Evolutionary conservation across 2,113 vertebrate genomes (phyloP), one percentile per base, ranked within the genome.

Genomic region (Cygnus atratus): DNA sequence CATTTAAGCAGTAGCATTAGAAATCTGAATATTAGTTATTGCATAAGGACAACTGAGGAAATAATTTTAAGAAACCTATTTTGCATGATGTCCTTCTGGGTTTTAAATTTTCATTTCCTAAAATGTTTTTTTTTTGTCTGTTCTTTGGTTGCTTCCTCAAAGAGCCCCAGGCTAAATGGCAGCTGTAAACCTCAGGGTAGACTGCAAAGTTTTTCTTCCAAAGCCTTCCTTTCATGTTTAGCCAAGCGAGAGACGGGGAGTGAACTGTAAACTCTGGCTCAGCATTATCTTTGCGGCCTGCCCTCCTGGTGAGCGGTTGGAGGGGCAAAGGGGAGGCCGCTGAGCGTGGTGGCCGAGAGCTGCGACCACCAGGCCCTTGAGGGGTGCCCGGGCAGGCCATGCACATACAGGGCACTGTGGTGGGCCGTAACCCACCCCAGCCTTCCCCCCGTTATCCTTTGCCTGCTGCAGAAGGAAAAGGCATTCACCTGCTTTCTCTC

Each of bases 191-290:
- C 84, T 92, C 74, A 86, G 92, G 94, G 78, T 94, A 96, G 92
- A 50, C 95, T 95, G 95, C 84, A 43, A 68, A 93, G 72, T 63
- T 90, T 95, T 94, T 83, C 87, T 95, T 90, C 95, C 83, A 90
- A 95, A 97, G 76, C 95, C 73, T 96, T 88, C 57, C 92, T 98
- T 98, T 98, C 97, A 97, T 97, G 96, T 97, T 95, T 92, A 97
- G 97, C 98, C 98, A 98, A 98, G 97, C 96, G 96, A 97, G 95
- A 97, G 95, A 73, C 90, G 94, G 11, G 31, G 84, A 96, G 78
- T 93, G 95, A 98, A 98, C 98, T 92, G 93, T 95, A 96, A 97
- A 96, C 92, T 93, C 84, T 29, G 6, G 35, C 72, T 96, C 8
- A 1, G 61, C 5, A 0, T 86, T 87, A 71, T 96, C 84, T 93